A percentile compares a stretch with the other conserved stretches of the same genome.
Evolutionary conservation across 2,113 vertebrate genomes (phyloP).

Genomic region (Podarcis cretensis): DNA sequence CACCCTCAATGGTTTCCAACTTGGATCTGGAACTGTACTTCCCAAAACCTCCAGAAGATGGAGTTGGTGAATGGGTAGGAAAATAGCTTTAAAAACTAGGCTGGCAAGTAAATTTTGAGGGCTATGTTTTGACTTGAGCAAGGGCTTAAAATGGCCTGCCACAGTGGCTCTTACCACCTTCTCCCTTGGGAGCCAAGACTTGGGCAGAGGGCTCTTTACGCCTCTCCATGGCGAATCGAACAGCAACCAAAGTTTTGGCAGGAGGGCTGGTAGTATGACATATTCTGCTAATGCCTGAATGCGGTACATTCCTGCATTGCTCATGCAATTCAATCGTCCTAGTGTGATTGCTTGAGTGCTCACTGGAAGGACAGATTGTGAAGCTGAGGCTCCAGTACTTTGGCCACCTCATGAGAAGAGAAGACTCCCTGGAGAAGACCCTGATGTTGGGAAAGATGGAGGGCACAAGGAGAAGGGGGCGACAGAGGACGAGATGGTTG

Average conservation of each 20-base stretch:
- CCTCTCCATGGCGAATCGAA: not conserved
- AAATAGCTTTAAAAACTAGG: not conserved
- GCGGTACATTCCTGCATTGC: too few relatives aligned
- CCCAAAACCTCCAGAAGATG: not conserved
- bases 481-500: too few relatives aligned
- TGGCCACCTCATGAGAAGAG: too few relatives aligned
- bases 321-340: too few relatives aligned
- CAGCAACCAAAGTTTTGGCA: not conserved
- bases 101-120: not conserved
- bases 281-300: too few relatives aligned
- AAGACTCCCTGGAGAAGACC: too few relatives aligned
- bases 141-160: not conserved
- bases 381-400: too few relatives aligned
- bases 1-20: not conserved
- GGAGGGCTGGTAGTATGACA: too few relatives aligned
- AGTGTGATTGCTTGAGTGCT: too few relatives aligned
- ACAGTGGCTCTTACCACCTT: not conserved
- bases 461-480: too few relatives aligned
- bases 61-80: not conserved
- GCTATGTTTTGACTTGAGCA: not conserved
- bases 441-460: too few relatives aligned
- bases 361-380: too few relatives aligned
- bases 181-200: not conserved
- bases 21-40: not conserved
- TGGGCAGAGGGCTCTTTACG: not conserved